These are phyloP conservation scores for Moxostoma hubbsi DNA, from an alignment of 2,797 vertebrate genomes.

Conservation along the genomic window DNA sequence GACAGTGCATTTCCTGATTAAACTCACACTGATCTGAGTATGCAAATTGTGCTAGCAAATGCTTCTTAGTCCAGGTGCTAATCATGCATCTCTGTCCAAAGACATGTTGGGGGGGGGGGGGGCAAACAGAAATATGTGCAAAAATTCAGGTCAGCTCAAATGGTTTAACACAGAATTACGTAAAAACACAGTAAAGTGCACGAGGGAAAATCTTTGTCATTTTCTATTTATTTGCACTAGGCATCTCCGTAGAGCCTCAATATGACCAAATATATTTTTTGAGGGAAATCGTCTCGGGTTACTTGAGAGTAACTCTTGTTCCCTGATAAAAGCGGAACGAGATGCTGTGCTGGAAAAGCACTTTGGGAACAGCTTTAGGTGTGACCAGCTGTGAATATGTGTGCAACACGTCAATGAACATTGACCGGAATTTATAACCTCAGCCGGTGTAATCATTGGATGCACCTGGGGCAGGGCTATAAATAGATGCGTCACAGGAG, in stretches of 20 bases:
- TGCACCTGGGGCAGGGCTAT: too few species aligned
- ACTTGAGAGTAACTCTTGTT: too few species aligned
- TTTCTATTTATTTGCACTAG: constrained; percentile 44
- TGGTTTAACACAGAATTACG: constrained; percentile 39
- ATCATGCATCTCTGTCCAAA: constrained; percentile 12
- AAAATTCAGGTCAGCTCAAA: constrained; percentile 48
- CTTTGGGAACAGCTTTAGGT: too few species aligned
- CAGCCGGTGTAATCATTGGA: too few species aligned
- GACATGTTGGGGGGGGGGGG: too few species aligned
- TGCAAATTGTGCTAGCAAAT: constrained; percentile 43
- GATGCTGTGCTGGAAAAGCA: too few species aligned
- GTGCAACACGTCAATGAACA: too few species aligned
- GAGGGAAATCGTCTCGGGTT: too few species aligned
- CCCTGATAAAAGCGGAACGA: too few species aligned
- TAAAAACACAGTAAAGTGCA: constrained; percentile 37
- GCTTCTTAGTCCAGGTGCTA: constrained; percentile 42
- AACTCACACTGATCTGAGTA: constrained; percentile 51
- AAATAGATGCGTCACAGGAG: too few species aligned
- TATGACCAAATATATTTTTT: constrained; percentile 38
- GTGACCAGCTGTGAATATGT: too few species aligned
- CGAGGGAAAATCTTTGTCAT: constrained; percentile 29
- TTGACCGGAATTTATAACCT: too few species aligned
- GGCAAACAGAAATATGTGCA: constrained; percentile 24
- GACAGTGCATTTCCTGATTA: constrained; percentile 56
- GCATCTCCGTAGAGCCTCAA: constrained; percentile 30